Percentiles rank a stretch among this genome's conserved stretches.
Conservation (phyloP, 2,888 invertebrate species). For the Priocnemis perturbator region DNA sequence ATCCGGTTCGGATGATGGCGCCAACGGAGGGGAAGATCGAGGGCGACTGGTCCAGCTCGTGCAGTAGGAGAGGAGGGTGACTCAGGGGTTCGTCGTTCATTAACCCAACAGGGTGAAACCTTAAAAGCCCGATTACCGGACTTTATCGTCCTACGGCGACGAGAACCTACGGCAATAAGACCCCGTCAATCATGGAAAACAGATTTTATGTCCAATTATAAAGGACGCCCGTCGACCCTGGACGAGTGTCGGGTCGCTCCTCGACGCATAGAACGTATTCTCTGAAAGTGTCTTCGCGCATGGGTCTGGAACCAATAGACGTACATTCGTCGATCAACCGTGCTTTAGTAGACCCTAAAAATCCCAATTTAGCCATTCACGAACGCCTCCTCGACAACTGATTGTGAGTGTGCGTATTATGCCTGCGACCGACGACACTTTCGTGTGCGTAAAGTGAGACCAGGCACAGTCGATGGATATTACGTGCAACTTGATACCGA, state of each 20-base stretch:
- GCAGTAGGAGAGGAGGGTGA: conserved; percentile 17
- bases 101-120: conserved; percentile 26
- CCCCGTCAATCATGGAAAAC: conserved; percentile 59
- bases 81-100: conserved; percentile 27
- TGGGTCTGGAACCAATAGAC: too few relatives aligned
- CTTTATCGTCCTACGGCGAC: conserved; percentile 36
- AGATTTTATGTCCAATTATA: conserved; percentile 63
- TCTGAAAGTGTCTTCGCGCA: not conserved
- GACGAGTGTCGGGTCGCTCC: not conserved
- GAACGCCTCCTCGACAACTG: conserved; percentile 28
- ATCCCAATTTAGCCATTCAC: conserved; percentile 59
- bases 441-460: too few relatives aligned
- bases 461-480: too few relatives aligned
- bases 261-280: conserved; percentile 23
- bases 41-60: conserved; percentile 22
- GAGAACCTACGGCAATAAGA: conserved; percentile 37
- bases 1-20: conserved; percentile 15
- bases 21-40: not conserved
- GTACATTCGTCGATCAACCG: not conserved
- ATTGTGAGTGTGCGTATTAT: conserved; percentile 29
- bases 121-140: conserved; percentile 41
- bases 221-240: conserved; percentile 31
- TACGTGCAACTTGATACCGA: too few relatives aligned
- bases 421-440: too few relatives aligned
- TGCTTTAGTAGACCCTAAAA: conserved; percentile 56